These are phyloP conservation scores for Orussus abietinus DNA, from an alignment of 1,140 invertebrate genomes.

Conservation along the genomic window DNA sequence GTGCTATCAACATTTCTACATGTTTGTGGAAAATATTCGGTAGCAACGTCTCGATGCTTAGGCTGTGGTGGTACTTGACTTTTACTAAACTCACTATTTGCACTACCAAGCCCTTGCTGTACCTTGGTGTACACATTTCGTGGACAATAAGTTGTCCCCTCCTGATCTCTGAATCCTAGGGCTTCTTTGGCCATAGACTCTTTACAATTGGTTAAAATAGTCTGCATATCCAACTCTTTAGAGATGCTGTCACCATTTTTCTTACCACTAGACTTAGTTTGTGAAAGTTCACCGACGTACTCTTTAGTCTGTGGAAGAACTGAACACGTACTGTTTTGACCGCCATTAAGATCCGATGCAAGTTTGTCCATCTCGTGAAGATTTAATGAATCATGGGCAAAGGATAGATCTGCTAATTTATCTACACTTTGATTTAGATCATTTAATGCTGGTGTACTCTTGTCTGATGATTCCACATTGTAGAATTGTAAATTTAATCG, in stretches of 20 bases:
- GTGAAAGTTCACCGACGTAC: too few relatives aligned
- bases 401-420: conserved; percentile 24
- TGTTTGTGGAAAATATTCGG: neutral
- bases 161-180: neutral
- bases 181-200: neutral
- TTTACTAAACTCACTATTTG: neutral
- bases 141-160: neutral
- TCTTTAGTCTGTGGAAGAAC: too few relatives aligned
- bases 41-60: neutral
- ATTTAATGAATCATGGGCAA: conserved; percentile 28
- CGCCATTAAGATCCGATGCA: conserved; percentile 33
- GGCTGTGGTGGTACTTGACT: neutral
- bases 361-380: conserved; percentile 36
- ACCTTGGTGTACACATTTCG: neutral
- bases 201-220: neutral
- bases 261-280: neutral
- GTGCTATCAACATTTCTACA: neutral
- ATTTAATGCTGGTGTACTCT: conserved; percentile 5
- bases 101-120: neutral
- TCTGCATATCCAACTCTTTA: neutral
- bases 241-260: neutral
- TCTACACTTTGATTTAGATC: neutral
- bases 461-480: conserved; percentile 7
- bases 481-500: conserved; percentile 17
- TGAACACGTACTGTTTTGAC: too few relatives aligned